Evolutionary conservation across 2,888 invertebrate species (phyloP).

Genomic region (Meteorus colon): DNA sequence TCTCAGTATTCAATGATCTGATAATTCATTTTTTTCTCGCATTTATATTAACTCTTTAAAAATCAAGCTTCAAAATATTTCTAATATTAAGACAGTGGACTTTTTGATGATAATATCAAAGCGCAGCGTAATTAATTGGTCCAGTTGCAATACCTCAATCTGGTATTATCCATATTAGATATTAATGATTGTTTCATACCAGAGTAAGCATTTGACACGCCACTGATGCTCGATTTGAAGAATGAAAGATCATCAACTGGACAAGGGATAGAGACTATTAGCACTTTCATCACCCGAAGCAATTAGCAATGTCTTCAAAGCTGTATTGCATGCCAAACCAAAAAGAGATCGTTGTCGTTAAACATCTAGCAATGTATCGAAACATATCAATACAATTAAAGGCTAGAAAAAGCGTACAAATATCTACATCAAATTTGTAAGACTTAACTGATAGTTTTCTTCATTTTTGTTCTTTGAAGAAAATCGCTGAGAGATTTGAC

Average conservation of each 20-base stretch:
- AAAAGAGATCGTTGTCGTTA: too few species aligned
- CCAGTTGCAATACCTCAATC: conserved; percentile 85
- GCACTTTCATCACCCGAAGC: too few species aligned
- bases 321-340: too few species aligned
- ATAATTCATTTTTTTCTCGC: too few species aligned
- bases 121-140: conserved; percentile 75
- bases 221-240: conserved; percentile 81
- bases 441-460: conserved; percentile 80
- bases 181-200: conserved; percentile 82
- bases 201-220: conserved; percentile 84
- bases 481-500: conserved; percentile 85
- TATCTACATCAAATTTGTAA: conserved; percentile 80
- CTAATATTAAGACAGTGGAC: conserved; percentile 75
- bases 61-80: too few species aligned
- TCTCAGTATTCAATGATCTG: too few species aligned
- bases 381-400: too few species aligned
- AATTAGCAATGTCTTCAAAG: too few species aligned
- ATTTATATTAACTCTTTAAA: too few species aligned
- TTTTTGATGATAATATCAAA: conserved; percentile 73
- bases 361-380: too few species aligned
- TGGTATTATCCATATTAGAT: conserved; percentile 88
- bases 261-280: too few species aligned
- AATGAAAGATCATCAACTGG: conserved; percentile 75
- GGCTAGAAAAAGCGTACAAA: too few species aligned
- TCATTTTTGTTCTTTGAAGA: conserved; percentile 16